These are phyloP conservation scores for Odobenus rosmarus DNA, from an alignment of 2,113 vertebrate species.

Conservation along the genomic window DNA sequence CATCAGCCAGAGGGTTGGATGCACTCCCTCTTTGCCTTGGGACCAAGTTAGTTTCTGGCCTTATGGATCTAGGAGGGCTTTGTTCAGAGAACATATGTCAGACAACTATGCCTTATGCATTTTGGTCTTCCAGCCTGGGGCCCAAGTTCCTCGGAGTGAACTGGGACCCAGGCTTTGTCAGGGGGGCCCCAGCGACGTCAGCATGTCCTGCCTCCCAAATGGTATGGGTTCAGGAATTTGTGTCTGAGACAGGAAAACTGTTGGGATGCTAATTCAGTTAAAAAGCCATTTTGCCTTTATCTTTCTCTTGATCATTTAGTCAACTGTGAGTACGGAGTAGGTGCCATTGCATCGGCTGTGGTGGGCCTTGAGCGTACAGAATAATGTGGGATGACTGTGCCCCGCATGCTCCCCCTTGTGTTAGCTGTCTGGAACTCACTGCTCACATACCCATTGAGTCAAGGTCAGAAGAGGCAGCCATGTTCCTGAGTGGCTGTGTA, in stretches of 20 bases:
- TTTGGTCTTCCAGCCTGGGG: not conserved
- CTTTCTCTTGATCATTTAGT: not conserved
- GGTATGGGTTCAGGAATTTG: not conserved
- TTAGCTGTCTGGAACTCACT: not conserved
- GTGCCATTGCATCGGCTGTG: not conserved
- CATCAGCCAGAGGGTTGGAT: not conserved
- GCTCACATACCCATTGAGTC: not conserved
- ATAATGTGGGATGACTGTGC: rapidly evolving
- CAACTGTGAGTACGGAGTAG: not conserved
- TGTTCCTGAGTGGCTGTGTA: not conserved
- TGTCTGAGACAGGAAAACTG: not conserved
- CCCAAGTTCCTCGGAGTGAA: not conserved
- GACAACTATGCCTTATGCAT: not conserved
- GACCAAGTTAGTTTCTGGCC: not conserved
- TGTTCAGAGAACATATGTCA: not conserved
- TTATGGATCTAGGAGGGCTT: not conserved
- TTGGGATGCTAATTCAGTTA: not conserved
- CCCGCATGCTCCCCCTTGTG: rapidly evolving
- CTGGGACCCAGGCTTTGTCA: not conserved
- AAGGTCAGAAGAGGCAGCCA: not conserved
- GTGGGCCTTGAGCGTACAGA: not conserved
- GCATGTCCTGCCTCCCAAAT: no score
- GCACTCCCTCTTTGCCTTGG: not conserved
- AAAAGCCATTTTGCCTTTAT: not conserved
- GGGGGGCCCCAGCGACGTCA: not conserved